Evolutionary conservation across 2,888 invertebrate species (phyloP).

Genomic region (Lobophora halterata): DNA sequence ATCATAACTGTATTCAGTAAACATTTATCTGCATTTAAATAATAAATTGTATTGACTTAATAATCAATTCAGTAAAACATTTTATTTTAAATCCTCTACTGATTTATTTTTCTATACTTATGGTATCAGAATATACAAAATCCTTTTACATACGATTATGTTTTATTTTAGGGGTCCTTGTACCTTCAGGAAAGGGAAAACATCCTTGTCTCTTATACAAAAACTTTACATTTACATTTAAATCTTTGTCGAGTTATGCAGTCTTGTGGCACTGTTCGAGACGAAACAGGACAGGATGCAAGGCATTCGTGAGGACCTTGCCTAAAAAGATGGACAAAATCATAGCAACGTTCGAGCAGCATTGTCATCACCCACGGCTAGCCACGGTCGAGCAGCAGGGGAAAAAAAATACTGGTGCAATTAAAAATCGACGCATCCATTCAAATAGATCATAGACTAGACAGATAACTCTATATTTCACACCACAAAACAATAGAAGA

Average conservation of each 20-base stretch:
- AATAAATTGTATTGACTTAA: background rate
- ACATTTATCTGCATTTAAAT: constrained; percentile 4
- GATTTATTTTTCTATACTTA: background rate
- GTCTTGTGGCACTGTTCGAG: constrained; percentile 64
- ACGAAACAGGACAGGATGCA: constrained; percentile 57
- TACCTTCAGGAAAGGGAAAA: constrained; percentile 62
- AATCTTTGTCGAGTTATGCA: constrained; percentile 46
- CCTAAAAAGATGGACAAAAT: constrained; percentile 42
- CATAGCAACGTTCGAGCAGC: constrained; percentile 39
- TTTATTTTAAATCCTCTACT: background rate
- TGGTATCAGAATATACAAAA: background rate
- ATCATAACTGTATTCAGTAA: constrained; percentile 5
- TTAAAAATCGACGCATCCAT: too few relatives aligned
- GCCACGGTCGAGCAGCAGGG: background rate
- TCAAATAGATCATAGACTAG: too few relatives aligned
- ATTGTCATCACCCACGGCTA: constrained; percentile 39
- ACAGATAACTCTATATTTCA: too few relatives aligned
- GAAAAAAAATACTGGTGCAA: too few relatives aligned
- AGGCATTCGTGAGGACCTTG: constrained; percentile 53
- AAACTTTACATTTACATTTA: constrained; percentile 54
- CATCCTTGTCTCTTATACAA: constrained; percentile 57
- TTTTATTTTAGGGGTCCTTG: constrained; percentile 43
- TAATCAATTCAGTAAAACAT: background rate
- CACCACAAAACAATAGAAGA: too few relatives aligned
- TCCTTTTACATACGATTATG: background rate